Base-by-base conservation (phyloP, 1,140 invertebrate genomes). In the Psix sp. region DNA sequence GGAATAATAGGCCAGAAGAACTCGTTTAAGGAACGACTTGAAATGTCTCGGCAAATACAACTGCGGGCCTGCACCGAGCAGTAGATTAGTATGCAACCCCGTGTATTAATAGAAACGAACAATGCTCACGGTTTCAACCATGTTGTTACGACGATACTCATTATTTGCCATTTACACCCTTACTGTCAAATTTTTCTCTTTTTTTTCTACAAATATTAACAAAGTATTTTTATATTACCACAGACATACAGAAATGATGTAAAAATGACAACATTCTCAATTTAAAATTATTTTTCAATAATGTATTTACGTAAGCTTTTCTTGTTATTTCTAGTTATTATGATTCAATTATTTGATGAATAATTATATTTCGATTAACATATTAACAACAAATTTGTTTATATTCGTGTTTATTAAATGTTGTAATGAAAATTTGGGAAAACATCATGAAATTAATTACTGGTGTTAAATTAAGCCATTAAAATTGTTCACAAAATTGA, bases 41-140 rank as follows among this genome's bases (percentile, higher is more conserved):
- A 80, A 81, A 80, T 74, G 71, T 71, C 72, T 80, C 75, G 78
- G 54, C 77, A 75, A 80, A 80, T 79, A 76, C 79, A 78, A 78
- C 76, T 62, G 76, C 63, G 59, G 63, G 43, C 56, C 59, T 74
- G 48, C 60, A 67, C 65, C 63, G 52, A 67, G 59, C 76, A 78
- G 81, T 78, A 81, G 77, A 84, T 83, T 83, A 83, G 82, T 84
- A 81, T 84, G 82, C 82, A 84, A 83, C 76, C 78, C 78, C 77
- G 75, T 77, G 77, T 82, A 83, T 84, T 83, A 83, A 84, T 83
- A 84, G 83, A 82, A 78, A 76, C 80, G 80, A 83, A 83, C 80
- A 83, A 83, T 83, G 80, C 81, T 84, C 78, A 82, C 78, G 77
- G 79, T 74, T 77, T 80, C 78, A 74, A 70, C 45, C 72, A 63